Evolutionary conservation across 2,113 vertebrate species (phyloP).

Genomic region (Perognathus longimembris): DNA sequence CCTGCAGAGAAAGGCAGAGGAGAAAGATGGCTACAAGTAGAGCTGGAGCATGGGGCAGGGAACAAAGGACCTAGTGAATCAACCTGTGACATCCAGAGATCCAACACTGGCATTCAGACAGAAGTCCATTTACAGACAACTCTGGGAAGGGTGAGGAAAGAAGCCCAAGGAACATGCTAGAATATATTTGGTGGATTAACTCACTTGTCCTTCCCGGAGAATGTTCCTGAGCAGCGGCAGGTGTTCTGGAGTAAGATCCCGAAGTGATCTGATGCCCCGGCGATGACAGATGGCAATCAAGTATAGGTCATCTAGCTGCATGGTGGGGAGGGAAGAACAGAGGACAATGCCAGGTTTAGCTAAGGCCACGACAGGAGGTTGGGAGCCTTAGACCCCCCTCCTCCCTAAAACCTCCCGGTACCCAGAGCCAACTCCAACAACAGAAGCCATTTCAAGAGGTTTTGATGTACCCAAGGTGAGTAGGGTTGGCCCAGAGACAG

Average conservation of each 20-base stretch:
- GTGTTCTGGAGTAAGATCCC: slow-evolving; percentile 92
- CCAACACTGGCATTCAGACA: too few relatives aligned
- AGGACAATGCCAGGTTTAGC: background rate
- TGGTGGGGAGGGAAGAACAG: background rate
- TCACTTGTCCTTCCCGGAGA: slow-evolving; percentile 91
- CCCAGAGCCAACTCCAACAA: background rate
- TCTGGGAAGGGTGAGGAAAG: background rate
- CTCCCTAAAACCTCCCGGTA: background rate
- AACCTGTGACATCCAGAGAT: background rate
- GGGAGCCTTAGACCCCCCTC: background rate
- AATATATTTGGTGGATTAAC: background rate
- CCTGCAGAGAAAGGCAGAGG: background rate
- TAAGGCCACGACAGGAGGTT: background rate
- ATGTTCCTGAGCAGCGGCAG: slow-evolving; percentile 93
- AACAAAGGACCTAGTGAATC: background rate
- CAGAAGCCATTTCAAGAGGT: background rate
- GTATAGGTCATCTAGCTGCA: slow-evolving; percentile 94
- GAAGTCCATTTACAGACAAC: background rate
- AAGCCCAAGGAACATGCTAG: background rate
- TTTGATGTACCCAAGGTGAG: background rate
- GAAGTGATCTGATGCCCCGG: slow-evolving; percentile 90
- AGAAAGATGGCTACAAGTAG: background rate
- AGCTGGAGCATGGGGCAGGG: background rate
- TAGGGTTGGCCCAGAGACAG: background rate
- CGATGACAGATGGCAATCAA: slow-evolving; percentile 92